A percentile compares a stretch with the other conserved stretches of the same genome.
These are phyloP conservation scores for Heliopora coerulea DNA, from an alignment of 92 coral and sea anemone genomes.

Conservation along the genomic window DNA sequence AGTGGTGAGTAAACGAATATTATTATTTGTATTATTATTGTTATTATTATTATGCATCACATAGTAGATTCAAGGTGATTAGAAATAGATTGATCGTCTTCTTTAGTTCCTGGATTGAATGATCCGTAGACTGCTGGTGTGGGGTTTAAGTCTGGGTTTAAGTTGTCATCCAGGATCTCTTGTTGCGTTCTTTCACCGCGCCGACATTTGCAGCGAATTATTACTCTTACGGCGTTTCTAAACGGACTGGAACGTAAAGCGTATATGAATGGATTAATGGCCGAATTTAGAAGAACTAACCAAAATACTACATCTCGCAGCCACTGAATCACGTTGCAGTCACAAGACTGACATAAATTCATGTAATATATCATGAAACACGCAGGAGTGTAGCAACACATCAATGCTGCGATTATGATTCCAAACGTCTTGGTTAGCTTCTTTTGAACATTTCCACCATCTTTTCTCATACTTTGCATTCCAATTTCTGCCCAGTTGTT, in stretches of 20 bases:
- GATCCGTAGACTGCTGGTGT: not conserved
- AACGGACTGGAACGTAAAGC: constrained; percentile 30
- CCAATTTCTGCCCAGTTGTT: not conserved
- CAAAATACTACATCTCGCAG: constrained; percentile 59
- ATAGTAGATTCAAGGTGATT: no score
- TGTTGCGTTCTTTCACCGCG: no score
- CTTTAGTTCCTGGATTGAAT: not conserved
- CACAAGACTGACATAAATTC: constrained; percentile 62
- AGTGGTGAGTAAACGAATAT: no score
- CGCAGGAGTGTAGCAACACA: constrained; percentile 66
- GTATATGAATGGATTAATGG: constrained; percentile 64
- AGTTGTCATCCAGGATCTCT: not conserved
- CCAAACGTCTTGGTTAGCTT: constrained; percentile 64
- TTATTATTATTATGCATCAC: no score
- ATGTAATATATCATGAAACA: constrained; percentile 60
- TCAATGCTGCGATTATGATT: constrained; percentile 57
- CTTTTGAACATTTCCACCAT: constrained; percentile 44
- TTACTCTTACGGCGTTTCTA: not conserved
- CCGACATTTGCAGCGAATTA: no score
- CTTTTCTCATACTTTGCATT: not conserved
- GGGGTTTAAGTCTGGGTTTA: not conserved
- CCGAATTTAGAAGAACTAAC: constrained; percentile 66
- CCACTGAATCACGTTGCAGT: constrained; percentile 62
- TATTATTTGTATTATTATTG: no score
- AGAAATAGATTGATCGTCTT: no score